Evolutionary conservation across 2,113 vertebrate species (phyloP), one percentile per base, ranked within the genome.

Genomic region (Pseudopipra pipra): DNA sequence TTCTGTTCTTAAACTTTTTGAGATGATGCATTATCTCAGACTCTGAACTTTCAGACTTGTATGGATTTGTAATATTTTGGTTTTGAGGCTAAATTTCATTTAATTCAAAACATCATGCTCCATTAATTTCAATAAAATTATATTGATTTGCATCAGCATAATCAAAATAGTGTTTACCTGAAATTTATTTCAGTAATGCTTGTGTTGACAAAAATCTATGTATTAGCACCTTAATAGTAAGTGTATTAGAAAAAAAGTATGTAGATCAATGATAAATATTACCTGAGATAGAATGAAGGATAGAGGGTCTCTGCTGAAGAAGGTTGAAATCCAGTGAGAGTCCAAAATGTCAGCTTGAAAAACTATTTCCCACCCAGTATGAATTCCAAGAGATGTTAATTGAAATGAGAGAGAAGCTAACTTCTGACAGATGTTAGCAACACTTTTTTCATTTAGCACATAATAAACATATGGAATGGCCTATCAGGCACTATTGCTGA

Each of bases 401-500:
- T 96, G 95, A 95, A 97, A 91, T 90, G 95, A 78, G 96, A 94
- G 92, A 90, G 86, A 96, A 96, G 87, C 43, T 79, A 96, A 95
- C 66, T 83, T 90, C 72, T 4, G 5, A 80, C 98, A 98, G 98
- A 98, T 98, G 98, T 97, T 97, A 86, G 78, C 52, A 95, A 91
- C 94, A 79, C 79, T 95, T 96, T 92, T 96, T 82, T 74, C 76
- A 82, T 89, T 97, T 96, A 95, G 95, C 95, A 95, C 76, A 62
- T 96, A 97, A 97, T 95, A 98, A 98, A 96, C 98, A 98, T 98
- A 98, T 97, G 98, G 98, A 98, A 97, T 35, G 65, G 91, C 90
- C 95, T 97, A 97, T 96, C 94, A 97, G 93, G 95, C 95, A 87
- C 90, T 98, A 95, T 87, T 97, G 94, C 97, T 95, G 94, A 97